Evolutionary conservation across 92 coral and sea anemone genomes (phyloP).

Genomic region (Meandrina meandrites): DNA sequence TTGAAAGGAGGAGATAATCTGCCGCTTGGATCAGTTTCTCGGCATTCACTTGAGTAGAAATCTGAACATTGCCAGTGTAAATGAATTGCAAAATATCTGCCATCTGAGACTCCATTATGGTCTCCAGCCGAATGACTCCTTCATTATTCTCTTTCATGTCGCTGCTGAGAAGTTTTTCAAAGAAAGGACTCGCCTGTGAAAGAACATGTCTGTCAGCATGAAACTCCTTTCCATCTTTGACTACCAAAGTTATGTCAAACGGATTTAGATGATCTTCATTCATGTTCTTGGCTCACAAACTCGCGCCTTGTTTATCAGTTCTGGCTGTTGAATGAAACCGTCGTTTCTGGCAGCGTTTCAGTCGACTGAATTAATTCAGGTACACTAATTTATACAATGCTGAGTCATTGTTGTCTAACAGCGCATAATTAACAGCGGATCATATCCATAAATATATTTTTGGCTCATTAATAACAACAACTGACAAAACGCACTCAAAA

Average conservation of each 20-base stretch:
- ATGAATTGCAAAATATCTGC: conserved; percentile 8
- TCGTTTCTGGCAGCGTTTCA: no score
- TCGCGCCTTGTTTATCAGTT: no score
- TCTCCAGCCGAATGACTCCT: conserved; percentile 4
- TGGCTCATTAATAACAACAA: no score
- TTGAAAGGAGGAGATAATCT: conserved; percentile 9
- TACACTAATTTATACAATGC: no score
- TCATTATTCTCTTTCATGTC: conserved; percentile 25
- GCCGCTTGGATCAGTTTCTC: background rate
- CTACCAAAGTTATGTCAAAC: background rate
- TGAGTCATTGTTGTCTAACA: no score
- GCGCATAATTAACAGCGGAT: no score
- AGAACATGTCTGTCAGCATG: conserved; percentile 3
- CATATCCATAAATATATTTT: no score
- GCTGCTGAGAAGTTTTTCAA: conserved; percentile 15
- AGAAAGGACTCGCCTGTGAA: conserved; percentile 17
- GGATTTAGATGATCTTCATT: no score
- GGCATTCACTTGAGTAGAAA: background rate
- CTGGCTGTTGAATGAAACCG: no score
- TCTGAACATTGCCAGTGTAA: conserved; percentile 7
- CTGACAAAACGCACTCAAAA: no score
- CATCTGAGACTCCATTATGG: background rate
- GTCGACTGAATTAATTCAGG: no score
- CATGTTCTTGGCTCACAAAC: no score
- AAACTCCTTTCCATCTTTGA: conserved; percentile 5